Base-by-base conservation (phyloP, 2,888 invertebrate species). In the Spodoptera littoralis region DNA sequence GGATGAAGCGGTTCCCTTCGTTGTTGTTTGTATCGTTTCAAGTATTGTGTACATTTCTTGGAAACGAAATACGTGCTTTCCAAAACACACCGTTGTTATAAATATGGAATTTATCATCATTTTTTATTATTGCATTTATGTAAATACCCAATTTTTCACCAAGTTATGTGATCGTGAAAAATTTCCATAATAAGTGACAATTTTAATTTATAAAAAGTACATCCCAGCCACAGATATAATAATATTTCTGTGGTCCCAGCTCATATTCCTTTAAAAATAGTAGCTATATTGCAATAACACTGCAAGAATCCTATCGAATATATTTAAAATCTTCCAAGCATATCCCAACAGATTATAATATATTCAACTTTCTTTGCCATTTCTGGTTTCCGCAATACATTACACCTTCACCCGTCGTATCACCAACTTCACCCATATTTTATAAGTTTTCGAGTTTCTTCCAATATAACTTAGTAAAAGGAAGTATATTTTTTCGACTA, bases 381-480 rank as follows among this genome's bases (percentile, higher is more conserved):
- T 65, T 65, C 69, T 71, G 63, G 64, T 66, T 64, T 57, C 64
- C 60, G 70, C 65, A 68, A 75, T 74, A 79, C 77, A 68, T 79
- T 77, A 77, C 66, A 65, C 74, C 80, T 77, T 72, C 50, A 74
- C 46, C 67, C 62, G 57, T 68, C 72, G 61, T 77, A 80, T 77
- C 80, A 75, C 70, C 41, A 79, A 79, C 80, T 80, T 79, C 50
- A 67, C 45, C 70, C 72, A 80, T 80, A 80, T 80, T 69, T 80
- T 75, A 80, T 80, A 79, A 80, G 78, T 79, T 79, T 73, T 75
- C 70, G 70, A 79, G 72, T 77, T 69, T 45, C 60, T 59, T 66
- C 72, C 75, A 77, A 80, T 77, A 75, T 70, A 75, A 77, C 80
- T 75, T 75, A 67, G 60, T 70, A 58, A 52, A 60, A 48, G 63